A percentile compares a stretch with the other conserved stretches of the same genome.
Conservation (phyloP, 2,888 invertebrate genomes). For the Callosobruchus maculatus region DNA sequence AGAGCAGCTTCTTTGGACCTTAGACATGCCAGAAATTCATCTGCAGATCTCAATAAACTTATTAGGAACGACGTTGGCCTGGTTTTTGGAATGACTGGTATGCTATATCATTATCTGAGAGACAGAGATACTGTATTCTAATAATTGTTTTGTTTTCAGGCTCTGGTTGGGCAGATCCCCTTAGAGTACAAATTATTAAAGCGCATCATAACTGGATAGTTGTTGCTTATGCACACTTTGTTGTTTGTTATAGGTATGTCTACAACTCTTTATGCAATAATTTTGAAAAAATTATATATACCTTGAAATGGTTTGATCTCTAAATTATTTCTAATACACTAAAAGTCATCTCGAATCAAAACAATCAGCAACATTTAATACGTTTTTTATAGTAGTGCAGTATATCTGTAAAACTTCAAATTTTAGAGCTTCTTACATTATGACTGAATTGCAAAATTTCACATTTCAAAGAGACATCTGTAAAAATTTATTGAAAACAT, state of each 20-base stretch:
- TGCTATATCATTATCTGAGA: constrained; percentile 5
- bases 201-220: constrained; percentile 98
- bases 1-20: constrained; percentile 79
- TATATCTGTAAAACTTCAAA: too few relatives aligned
- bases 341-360: too few relatives aligned
- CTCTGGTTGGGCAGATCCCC: constrained; percentile 76
- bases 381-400: too few relatives aligned
- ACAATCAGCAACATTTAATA: too few relatives aligned
- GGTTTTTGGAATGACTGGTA: constrained; percentile 57
- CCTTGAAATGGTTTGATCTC: too few relatives aligned
- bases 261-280: too few relatives aligned
- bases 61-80: constrained; percentile 68
- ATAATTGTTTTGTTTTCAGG: constrained; percentile 49
- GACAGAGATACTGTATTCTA: background rate
- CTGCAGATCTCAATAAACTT: constrained; percentile 70
- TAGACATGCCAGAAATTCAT: constrained; percentile 69
- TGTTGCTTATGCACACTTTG: constrained; percentile 93
- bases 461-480: too few relatives aligned
- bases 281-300: too few relatives aligned
- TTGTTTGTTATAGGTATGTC: constrained; percentile 82
- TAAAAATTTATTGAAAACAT: too few relatives aligned
- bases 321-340: too few relatives aligned
- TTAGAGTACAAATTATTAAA: constrained; percentile 88
- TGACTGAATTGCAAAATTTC: too few relatives aligned
- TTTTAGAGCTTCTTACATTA: too few relatives aligned